A percentile compares a stretch with the other conserved stretches of the same genome.
phyloP scores from a whole-genome alignment of 2,888 invertebrate species.

The Meteorus colon region DNA sequence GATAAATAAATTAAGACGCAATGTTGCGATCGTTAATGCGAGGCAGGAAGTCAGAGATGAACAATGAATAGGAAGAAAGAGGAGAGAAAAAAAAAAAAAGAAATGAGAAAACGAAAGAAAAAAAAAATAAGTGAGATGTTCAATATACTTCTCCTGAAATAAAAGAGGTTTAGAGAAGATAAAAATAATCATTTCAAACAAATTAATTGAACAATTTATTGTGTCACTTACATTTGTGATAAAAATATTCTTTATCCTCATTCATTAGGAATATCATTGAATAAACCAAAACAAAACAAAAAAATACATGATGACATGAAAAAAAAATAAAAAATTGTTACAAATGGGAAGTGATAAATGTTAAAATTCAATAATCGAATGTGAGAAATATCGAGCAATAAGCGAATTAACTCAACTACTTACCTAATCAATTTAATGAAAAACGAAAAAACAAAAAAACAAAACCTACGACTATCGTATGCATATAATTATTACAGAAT shows the following conservation, averaged over 20 bases:
- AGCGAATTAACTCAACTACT: slow-evolving; percentile 64
- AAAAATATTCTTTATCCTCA: not conserved
- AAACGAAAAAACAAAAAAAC: slow-evolving; percentile 12
- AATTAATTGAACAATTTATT: not conserved
- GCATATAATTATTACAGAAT: slow-evolving; percentile 47
- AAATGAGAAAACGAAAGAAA: not conserved
- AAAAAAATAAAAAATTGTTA: not conserved
- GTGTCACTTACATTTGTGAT: slow-evolving; percentile 3
- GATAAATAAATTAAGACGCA: slow-evolving; percentile 48
- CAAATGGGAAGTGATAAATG: slow-evolving; percentile 43
- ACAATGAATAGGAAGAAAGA: not conserved
- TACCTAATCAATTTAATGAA: slow-evolving; percentile 49
- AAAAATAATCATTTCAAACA: not conserved
- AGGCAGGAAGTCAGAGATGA: not conserved
- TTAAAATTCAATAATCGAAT: slow-evolving; percentile 47
- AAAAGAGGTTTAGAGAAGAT: not conserved
- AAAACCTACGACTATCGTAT: slow-evolving; percentile 41
- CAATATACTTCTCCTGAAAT: not conserved
- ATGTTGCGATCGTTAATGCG: not conserved
- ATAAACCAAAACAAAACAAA: slow-evolving; percentile 39
- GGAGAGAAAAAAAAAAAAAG: slow-evolving; percentile 10
- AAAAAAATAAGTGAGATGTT: not conserved
- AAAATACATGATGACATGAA: slow-evolving; percentile 4
- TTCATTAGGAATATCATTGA: slow-evolving; percentile 4
- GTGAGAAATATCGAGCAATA: slow-evolving; percentile 66